A percentile compares a stretch with the other conserved stretches of the same genome.
These are phyloP conservation scores for Menura novaehollandiae DNA, from an alignment of 2,113 vertebrate genomes.

Conservation along the genomic window DNA sequence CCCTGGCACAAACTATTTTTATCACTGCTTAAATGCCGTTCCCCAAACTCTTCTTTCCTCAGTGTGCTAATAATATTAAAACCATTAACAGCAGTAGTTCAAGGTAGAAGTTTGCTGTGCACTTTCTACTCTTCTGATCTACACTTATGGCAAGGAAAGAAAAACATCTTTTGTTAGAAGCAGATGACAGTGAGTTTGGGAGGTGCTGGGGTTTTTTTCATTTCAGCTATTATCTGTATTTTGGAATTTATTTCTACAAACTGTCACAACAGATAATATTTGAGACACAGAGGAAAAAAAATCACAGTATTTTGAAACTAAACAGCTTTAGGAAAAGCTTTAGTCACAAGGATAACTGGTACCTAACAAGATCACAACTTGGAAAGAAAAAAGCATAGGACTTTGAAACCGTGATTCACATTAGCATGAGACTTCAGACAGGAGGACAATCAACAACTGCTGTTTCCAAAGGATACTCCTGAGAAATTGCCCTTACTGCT, in stretches of 20 bases:
- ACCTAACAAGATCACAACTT: background rate
- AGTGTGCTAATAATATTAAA: background rate
- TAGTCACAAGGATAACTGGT: background rate
- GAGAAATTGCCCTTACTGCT: background rate
- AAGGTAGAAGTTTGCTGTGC: background rate
- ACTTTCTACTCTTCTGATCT: background rate
- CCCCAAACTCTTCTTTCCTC: background rate
- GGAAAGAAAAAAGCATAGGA: background rate
- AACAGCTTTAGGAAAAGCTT: background rate
- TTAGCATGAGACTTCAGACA: background rate
- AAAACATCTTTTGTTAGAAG: background rate
- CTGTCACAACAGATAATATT: background rate
- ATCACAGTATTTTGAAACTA: background rate
- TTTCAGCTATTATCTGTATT: background rate
- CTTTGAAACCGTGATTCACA: background rate
- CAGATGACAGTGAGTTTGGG: background rate
- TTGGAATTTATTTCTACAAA: background rate
- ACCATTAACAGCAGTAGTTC: background rate
- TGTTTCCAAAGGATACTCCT: background rate
- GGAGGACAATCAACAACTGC: background rate
- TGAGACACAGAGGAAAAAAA: background rate
- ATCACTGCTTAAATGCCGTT: background rate
- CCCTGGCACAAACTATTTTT: background rate
- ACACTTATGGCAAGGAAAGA: background rate
- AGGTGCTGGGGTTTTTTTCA: background rate